These are phyloP conservation scores for Leucoma salicis DNA, from an alignment of 2,888 invertebrate species.

Conservation along the genomic window DNA sequence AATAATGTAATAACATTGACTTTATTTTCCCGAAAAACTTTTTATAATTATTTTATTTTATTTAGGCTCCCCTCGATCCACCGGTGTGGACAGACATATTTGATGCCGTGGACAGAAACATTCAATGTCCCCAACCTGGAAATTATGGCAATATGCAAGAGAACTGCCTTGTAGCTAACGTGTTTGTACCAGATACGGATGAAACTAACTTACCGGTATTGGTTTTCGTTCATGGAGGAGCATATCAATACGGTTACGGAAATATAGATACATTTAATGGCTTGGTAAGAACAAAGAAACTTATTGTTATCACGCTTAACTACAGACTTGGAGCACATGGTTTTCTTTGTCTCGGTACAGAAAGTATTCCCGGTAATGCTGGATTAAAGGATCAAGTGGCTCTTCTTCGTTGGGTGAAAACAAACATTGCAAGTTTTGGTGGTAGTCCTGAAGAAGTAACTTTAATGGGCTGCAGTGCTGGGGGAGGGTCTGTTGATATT, in stretches of 20 bases:
- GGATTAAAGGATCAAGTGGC: constrained; percentile 57
- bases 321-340: constrained; percentile 47
- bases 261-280: constrained; percentile 5
- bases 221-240: constrained; percentile 58
- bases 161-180: constrained; percentile 40
- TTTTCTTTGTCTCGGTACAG: constrained; percentile 47
- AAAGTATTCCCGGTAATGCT: constrained; percentile 50
- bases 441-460: constrained; percentile 55
- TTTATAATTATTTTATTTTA: too few species aligned
- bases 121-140: constrained; percentile 14
- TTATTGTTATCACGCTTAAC: constrained; percentile 33
- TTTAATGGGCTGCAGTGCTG: constrained; percentile 46
- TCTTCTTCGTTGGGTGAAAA: constrained; percentile 48
- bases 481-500: constrained; percentile 44
- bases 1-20: too few species aligned
- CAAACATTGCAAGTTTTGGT: constrained; percentile 49
- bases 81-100: constrained; percentile 17
- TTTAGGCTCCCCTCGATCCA: constrained; percentile 14
- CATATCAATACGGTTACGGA: constrained; percentile 45
- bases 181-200: constrained; percentile 37
- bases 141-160: constrained; percentile 19
- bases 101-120: constrained; percentile 12
- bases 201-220: constrained; percentile 42
- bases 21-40: too few species aligned
- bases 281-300: constrained; percentile 23